Percentiles rank a stretch among this genome's conserved stretches.
These are phyloP conservation scores for Rhaphigaster nebulosa DNA, from an alignment of 2,888 invertebrate genomes.

Conservation along the genomic window DNA sequence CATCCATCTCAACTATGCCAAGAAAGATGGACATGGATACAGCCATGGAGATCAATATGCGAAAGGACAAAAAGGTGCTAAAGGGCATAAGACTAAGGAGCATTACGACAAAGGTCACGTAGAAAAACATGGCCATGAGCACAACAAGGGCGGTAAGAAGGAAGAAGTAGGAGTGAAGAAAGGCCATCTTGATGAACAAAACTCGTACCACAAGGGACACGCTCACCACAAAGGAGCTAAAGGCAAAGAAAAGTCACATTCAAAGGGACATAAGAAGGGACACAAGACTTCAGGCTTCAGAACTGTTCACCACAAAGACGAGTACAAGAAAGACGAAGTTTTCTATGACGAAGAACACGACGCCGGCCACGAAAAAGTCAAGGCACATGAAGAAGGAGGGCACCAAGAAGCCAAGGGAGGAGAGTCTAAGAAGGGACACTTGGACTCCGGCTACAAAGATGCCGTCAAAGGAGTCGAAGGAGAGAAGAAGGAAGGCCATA, in stretches of 20 bases:
- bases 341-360: constrained; percentile 82
- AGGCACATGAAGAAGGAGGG: constrained; percentile 73
- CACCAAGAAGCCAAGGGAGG: constrained; percentile 73
- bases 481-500: constrained; percentile 73
- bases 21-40: constrained; percentile 66
- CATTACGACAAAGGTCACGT: constrained; percentile 73
- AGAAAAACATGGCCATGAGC: constrained; percentile 74
- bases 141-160: constrained; percentile 73
- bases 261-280: constrained; percentile 77
- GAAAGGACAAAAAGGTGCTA: constrained; percentile 72
- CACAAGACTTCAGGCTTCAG: constrained; percentile 80
- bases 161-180: constrained; percentile 73
- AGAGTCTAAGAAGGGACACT: constrained; percentile 73
- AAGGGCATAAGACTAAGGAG: constrained; percentile 71
- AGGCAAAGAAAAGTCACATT: constrained; percentile 73
- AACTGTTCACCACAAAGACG: constrained; percentile 82
- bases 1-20: constrained; percentile 64
- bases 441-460: constrained; percentile 72
- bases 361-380: constrained; percentile 77
- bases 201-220: constrained; percentile 73
- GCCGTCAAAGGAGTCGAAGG: constrained; percentile 74
- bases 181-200: constrained; percentile 72
- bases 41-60: constrained; percentile 72
- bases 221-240: constrained; percentile 71
- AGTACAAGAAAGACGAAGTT: constrained; percentile 82